These are phyloP conservation scores for Pan paniscus DNA, from an alignment of 2,113 vertebrate species.

Conservation along the genomic window DNA sequence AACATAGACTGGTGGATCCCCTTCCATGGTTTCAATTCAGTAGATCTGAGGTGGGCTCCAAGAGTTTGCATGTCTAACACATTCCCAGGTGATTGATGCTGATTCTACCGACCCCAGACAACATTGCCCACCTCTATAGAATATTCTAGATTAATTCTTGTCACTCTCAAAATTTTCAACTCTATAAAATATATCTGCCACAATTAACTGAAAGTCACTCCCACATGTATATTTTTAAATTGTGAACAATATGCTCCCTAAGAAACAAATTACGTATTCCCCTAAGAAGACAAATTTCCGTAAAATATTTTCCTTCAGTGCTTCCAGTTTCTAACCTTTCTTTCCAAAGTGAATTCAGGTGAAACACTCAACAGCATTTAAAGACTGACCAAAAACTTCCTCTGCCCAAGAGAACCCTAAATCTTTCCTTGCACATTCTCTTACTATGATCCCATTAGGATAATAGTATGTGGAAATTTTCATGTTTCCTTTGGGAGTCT, in stretches of 20 bases:
- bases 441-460: conserved; percentile 55
- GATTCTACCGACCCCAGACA: not conserved
- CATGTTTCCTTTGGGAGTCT: conserved; percentile 72
- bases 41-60: not conserved
- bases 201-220: not conserved
- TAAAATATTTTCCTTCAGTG: not conserved
- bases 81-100: not conserved
- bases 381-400: not conserved
- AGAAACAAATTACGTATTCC: not conserved
- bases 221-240: not conserved
- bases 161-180: not conserved
- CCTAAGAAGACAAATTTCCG: not conserved
- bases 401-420: not conserved
- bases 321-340: not conserved
- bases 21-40: not conserved
- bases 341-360: not conserved
- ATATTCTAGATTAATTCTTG: not conserved
- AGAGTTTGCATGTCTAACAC: not conserved
- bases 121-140: not conserved
- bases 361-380: not conserved
- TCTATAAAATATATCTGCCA: conserved; percentile 1
- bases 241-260: not conserved
- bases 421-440: not conserved
- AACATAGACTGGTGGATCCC: not conserved
- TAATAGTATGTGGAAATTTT: conserved; percentile 60